Percentiles rank a stretch among this genome's conserved stretches.
phyloP scores from a whole-genome alignment of 35 echinoderm and acorn worm species.

The Strongylocentrotus purpuratus region DNA sequence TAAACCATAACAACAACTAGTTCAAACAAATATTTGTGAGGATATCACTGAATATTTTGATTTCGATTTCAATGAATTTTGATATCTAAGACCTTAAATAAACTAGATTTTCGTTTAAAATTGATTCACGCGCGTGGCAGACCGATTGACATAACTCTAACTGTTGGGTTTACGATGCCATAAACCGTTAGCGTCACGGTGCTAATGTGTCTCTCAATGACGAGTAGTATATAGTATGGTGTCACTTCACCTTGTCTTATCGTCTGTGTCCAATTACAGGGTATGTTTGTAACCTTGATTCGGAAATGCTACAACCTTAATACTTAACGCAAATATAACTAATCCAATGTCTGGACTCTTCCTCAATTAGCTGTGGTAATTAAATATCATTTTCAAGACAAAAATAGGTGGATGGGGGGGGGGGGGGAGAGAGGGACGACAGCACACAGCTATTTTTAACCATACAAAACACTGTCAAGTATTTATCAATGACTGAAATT shows the following conservation, averaged over 20 bases:
- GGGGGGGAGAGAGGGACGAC: too few species aligned
- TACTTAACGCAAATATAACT: neutral
- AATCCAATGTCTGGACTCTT: neutral
- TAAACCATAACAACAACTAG: too few species aligned
- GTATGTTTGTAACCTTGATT: neutral
- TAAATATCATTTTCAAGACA: neutral
- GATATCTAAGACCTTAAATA: too few species aligned
- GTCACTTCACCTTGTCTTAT: neutral
- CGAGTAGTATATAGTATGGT: neutral
- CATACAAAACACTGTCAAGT: too few species aligned
- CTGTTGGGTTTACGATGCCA: neutral
- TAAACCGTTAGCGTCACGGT: neutral
- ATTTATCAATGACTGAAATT: too few species aligned
- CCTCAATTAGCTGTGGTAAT: neutral
- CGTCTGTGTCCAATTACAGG: neutral
- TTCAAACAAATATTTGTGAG: neutral
- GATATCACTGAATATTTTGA: neutral
- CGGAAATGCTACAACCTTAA: neutral
- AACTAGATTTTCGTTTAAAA: too few species aligned
- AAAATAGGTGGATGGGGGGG: neutral
- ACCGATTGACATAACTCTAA: neutral
- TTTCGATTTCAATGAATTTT: neutral
- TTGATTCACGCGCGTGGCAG: neutral
- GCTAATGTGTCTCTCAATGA: neutral
- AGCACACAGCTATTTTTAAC: too few species aligned